Percentiles rank a stretch among this genome's conserved stretches.
These are phyloP conservation scores for Campoletis sonorensis DNA, from an alignment of 1,140 invertebrate species.

Conservation along the genomic window DNA sequence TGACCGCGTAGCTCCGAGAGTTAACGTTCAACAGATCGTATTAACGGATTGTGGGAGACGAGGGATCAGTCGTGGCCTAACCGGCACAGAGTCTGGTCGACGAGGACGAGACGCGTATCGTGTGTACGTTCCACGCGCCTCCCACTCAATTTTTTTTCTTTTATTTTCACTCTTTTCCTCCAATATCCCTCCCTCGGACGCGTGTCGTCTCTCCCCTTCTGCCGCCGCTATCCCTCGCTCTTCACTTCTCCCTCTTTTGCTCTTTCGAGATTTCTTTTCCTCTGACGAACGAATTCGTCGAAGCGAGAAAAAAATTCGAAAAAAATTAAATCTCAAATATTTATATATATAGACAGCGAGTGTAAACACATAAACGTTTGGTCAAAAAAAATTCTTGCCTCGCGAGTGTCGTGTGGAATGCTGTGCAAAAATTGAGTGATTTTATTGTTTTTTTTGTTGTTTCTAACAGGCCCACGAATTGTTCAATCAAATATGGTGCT, in stretches of 20 bases:
- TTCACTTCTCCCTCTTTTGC: background rate
- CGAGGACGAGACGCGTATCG: constrained; percentile 19
- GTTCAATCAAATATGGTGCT: no score
- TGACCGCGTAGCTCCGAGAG: constrained; percentile 37
- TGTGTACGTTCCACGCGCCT: background rate
- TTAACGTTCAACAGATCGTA: constrained; percentile 53
- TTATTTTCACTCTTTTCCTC: no score
- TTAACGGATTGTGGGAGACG: constrained; percentile 54
- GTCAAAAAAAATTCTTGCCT: no score
- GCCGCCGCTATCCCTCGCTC: no score
- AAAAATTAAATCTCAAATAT: no score
- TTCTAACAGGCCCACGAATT: no score
- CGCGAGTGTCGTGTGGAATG: no score
- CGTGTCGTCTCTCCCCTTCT: background rate
- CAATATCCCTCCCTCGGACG: background rate
- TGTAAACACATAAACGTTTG: no score
- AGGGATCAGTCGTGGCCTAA: constrained; percentile 51
- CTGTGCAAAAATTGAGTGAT: no score
- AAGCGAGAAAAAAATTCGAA: background rate
- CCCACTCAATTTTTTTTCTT: constrained; percentile 12
- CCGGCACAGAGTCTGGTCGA: constrained; percentile 49
- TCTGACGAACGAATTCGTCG: background rate
- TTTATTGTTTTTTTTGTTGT: no score
- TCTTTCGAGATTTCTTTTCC: background rate
- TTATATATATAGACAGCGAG: no score